phyloP scores from a whole-genome alignment of 2,888 invertebrate genomes.

The Eristalis intricaria region DNA sequence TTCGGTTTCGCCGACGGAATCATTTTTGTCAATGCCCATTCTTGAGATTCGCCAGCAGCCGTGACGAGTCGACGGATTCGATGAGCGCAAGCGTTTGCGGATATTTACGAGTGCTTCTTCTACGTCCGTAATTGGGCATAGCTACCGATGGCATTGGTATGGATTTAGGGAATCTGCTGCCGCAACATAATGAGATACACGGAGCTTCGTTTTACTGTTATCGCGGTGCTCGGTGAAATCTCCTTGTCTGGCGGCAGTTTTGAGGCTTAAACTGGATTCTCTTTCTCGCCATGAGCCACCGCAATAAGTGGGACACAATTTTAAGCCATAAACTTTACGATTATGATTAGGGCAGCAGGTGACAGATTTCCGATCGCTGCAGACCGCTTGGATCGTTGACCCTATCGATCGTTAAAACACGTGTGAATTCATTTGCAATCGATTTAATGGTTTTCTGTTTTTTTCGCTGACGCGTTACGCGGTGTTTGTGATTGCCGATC shows the following conservation, averaged over 20 bases:
- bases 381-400: slow-evolving; percentile 16
- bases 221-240: slow-evolving; percentile 5
- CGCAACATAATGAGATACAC: neutral
- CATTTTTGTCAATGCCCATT: slow-evolving; percentile 6
- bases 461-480: slow-evolving; percentile 2
- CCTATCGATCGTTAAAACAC: neutral
- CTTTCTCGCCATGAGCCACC: neutral
- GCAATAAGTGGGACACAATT: slow-evolving; percentile 12
- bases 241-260: neutral
- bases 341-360: neutral
- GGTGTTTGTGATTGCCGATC: neutral
- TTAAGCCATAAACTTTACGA: neutral
- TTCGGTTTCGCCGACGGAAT: neutral
- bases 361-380: neutral
- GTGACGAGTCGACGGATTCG: slow-evolving; percentile 5
- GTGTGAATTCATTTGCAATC: slow-evolving; percentile 18
- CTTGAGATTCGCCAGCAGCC: slow-evolving; percentile 5
- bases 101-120: neutral
- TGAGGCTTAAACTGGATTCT: neutral
- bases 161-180: neutral
- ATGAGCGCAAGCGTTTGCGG: neutral
- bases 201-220: neutral
- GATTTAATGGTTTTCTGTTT: neutral
- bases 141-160: neutral
- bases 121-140: slow-evolving; percentile 18